Evolutionary conservation across 2,888 invertebrate species (phyloP), one percentile per base, ranked within the genome.

Genomic region (Cristatella mucedo): DNA sequence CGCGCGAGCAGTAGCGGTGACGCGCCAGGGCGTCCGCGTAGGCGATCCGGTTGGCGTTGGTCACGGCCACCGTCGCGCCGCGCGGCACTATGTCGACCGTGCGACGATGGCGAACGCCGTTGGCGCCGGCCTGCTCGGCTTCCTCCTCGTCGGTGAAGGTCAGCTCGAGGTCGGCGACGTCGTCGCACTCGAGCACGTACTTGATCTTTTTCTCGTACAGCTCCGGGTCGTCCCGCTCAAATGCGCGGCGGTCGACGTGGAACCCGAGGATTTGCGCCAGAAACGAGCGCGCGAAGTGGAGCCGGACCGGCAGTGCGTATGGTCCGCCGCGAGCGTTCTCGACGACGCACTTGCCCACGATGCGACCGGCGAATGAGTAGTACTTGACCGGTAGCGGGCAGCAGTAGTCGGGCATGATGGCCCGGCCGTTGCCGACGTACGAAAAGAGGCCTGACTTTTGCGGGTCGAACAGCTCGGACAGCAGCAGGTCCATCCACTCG

Each of bases 201-300:
- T 84, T 84, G 31, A 89, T 79, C 71, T 89, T 89, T n/a, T 81
- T 79, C 46, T 85, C 69, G 68, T 85, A 89, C 43, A 89, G 69
- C 66, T 87, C 87, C 0, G 89, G 87, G 68, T 89, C 89, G 61
- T 91, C 89, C 67, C 86, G 85, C 61, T 89, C 87, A 67, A 89
- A 89, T 62, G 83, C 84, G 76, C 84, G 86, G 59, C 85, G 87
- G 63, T 86, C 84, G 44, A 89, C 86, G 45, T 87, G 68, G 24
- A 89, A 75, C 15, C 89, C 91, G 56, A 89, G 89, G 48, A 91
- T 75, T 71, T 87, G 87, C 44, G 89, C 89, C 44, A 89, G 73
- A 70, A 91, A 91, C 29, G 86, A 85, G 41, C 89, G 72, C 29
- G 86, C 81, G 61, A 89, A 85, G 40, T 85, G 70, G 1, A 87